These are phyloP conservation scores for Baryphthengus martii DNA, from an alignment of 2,113 vertebrate genomes.

Conservation along the genomic window DNA sequence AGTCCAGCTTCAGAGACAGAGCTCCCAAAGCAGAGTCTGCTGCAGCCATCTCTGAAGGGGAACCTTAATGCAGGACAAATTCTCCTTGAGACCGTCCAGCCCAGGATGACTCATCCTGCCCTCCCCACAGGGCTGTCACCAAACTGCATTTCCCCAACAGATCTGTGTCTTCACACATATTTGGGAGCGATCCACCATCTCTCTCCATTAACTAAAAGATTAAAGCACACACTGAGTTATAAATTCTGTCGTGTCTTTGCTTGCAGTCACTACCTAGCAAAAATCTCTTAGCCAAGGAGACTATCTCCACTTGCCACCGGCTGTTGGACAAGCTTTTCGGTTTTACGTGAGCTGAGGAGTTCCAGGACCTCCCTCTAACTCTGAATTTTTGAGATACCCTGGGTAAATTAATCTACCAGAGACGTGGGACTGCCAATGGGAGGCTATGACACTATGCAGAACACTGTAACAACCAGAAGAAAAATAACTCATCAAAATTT, in stretches of 20 bases:
- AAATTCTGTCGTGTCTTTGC: not conserved
- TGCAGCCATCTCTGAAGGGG: not conserved
- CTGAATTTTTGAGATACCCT: not conserved
- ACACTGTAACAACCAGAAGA: conserved; percentile 53
- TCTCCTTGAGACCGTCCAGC: not conserved
- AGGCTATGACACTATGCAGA: conserved; percentile 13
- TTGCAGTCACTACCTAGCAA: not conserved
- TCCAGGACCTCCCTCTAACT: not conserved
- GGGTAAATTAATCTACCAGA: not conserved
- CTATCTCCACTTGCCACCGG: not conserved
- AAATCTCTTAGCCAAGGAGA: not conserved
- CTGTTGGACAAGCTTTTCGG: not conserved
- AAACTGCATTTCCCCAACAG: not conserved
- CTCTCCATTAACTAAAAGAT: not conserved
- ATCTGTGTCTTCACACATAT: not conserved
- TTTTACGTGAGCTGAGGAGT: not conserved
- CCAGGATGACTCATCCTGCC: not conserved
- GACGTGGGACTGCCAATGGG: not conserved
- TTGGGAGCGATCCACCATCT: not conserved
- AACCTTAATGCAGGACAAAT: not conserved
- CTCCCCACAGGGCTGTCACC: not conserved
- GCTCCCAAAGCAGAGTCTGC: not conserved
- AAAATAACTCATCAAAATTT: conserved; percentile 64
- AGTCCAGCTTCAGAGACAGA: not conserved
- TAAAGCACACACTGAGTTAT: not conserved